These are phyloP conservation scores for Gibbula magus DNA, from an alignment of 2,888 invertebrate genomes.

Conservation along the genomic window DNA sequence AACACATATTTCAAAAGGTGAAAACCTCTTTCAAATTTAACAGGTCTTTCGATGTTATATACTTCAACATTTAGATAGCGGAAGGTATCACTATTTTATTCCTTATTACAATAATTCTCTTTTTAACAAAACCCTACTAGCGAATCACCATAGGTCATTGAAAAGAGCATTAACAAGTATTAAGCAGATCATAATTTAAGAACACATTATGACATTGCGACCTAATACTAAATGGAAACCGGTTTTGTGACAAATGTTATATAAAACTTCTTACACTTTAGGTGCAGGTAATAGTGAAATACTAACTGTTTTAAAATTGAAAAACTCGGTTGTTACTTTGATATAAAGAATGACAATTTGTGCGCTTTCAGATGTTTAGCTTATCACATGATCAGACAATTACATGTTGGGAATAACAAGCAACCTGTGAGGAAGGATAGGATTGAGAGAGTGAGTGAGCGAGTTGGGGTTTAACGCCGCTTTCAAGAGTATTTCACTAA, in stretches of 20 bases:
- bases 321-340: not conserved
- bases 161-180: not conserved
- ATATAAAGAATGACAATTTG: not conserved
- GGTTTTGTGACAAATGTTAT: not conserved
- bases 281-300: not conserved
- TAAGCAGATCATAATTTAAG: not conserved
- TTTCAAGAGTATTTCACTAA: too few species aligned
- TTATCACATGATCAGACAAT: not conserved
- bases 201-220: not conserved
- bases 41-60: not conserved
- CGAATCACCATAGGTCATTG: not conserved
- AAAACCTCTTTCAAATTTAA: not conserved
- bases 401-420: too few species aligned
- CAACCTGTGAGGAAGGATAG: not conserved
- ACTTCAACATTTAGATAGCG: not conserved
- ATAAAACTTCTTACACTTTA: not conserved
- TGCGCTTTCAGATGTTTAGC: slow-evolving; percentile 2
- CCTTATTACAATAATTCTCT: not conserved
- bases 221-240: slow-evolving; percentile 3
- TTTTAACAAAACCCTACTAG: not conserved
- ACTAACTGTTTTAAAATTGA: not conserved
- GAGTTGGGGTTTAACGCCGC: too few species aligned
- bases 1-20: not conserved
- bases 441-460: too few species aligned
- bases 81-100: not conserved